Evolutionary conservation across 2,888 invertebrate species (phyloP), one percentile per base, ranked within the genome.

Genomic region (Caradrina clavipalpis): DNA sequence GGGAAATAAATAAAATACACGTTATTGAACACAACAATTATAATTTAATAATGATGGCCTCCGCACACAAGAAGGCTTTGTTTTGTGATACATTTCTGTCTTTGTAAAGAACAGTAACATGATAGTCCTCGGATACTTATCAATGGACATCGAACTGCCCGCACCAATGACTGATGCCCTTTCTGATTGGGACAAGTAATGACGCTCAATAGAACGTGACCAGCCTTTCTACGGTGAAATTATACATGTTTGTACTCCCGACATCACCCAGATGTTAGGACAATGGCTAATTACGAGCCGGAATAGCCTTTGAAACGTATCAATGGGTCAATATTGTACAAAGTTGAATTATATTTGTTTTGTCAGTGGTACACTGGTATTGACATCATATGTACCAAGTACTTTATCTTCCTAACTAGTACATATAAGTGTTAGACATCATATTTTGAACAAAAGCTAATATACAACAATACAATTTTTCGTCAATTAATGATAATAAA

Each of bases 211-310:
- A 15, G 10, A n/a, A 77, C 81, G 78, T 78, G 78, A 78, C 56
- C 22, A 1, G 78, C 55, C 5, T 81, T 21, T 13, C 15, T 57
- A 81, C 59, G 1, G 21, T 21, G n/a, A 55, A 35, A 77, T 78
- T 78, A 78, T n/a, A 42, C 63, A 11, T 55, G 54, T 81, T 57
- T 60, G 56, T 49, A 15, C 19, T 26, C 8, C 19, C 15, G 26
- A 6, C n/a, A 13, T 26, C 47, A 58, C 21, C 21, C 50, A 67
- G 39, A 35, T 59, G 70, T 69, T 17, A n/a, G 11, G 5, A 77
- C 81, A 78, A 78, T 78, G 26, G 78, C 49, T 60, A 60, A 77
- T 78, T 62, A 77, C 42, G 35, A 60, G 65, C 65, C 42, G 56
- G 26, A 61, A 54, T 47, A 57, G 71, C 53, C 10, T 7, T 55